Evolutionary conservation across 2,888 invertebrate species (phyloP).

Genomic region (Acanthacorydalis orientalis): DNA sequence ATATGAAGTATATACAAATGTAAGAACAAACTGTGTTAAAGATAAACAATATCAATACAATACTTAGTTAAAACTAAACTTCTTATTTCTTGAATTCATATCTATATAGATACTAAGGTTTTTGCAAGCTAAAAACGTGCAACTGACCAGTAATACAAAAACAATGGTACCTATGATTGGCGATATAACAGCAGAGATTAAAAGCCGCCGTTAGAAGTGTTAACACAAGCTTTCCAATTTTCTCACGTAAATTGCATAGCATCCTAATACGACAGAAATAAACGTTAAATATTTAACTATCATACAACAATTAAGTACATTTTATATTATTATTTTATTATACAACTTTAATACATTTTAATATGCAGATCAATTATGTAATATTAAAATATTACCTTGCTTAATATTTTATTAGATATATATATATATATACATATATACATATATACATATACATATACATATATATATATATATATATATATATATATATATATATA

Average conservation of each 20-base stretch:
- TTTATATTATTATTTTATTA: neutral
- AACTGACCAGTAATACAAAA: conserved; percentile 2
- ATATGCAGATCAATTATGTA: neutral
- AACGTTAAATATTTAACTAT: neutral
- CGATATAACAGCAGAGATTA: conserved; percentile 50
- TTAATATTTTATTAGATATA: neutral
- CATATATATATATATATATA: too few relatives aligned
- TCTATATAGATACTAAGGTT: neutral
- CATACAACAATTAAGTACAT: neutral
- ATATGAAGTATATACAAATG: too few relatives aligned
- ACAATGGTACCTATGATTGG: conserved; percentile 42
- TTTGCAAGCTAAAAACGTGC: conserved; percentile 5
- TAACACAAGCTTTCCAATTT: conserved; percentile 50
- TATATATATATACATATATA: too few relatives aligned
- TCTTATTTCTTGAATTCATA: neutral
- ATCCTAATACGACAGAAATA: conserved; percentile 24
- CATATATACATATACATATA: too few relatives aligned
- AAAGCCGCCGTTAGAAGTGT: conserved; percentile 52
- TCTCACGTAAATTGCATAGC: conserved; percentile 47
- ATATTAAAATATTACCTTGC: neutral
- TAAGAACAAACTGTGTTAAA: too few relatives aligned
- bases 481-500: too few relatives aligned
- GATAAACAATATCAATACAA: too few relatives aligned
- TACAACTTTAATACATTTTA: neutral
- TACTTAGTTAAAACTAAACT: neutral